Conservation (phyloP, 2,113 vertebrate species). For the Campylorhamphus procurvoides region DNA sequence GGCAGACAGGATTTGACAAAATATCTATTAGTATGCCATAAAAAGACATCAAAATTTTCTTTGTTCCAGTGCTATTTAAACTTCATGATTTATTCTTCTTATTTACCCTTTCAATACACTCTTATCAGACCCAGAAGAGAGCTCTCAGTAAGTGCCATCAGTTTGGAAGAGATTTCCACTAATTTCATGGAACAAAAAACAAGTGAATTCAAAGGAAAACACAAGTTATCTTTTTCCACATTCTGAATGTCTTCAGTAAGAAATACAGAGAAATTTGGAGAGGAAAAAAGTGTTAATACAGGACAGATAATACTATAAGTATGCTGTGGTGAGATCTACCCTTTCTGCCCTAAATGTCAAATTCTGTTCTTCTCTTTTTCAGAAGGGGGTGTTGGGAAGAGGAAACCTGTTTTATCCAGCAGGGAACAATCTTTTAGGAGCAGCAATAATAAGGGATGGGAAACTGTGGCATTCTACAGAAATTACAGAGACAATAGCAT, state of each 20-base stretch:
- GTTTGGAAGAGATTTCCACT: neutral
- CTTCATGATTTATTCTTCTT: neutral
- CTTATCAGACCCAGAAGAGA: neutral
- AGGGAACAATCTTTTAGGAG: neutral
- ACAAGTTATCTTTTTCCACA: fast-evolving
- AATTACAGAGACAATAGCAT: neutral
- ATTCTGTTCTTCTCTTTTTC: neutral
- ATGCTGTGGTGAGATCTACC: neutral
- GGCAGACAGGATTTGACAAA: neutral
- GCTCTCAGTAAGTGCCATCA: neutral
- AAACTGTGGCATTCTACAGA: neutral
- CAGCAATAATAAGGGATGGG: neutral
- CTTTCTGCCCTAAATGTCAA: neutral
- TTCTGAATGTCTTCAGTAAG: neutral
- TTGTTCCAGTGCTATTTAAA: neutral
- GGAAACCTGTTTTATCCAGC: neutral
- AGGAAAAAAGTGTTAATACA: neutral
- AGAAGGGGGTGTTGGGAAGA: neutral
- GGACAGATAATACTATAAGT: neutral
- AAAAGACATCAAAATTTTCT: neutral
- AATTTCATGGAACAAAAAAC: neutral
- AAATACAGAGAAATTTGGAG: neutral
- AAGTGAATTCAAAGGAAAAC: neutral
- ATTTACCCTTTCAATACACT: neutral
- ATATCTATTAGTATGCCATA: neutral